A percentile compares a stretch with the other conserved stretches of the same genome.
These are phyloP conservation scores for Paramormyrops kingsleyae DNA, from an alignment of 2,113 vertebrate species.

Conservation along the genomic window DNA sequence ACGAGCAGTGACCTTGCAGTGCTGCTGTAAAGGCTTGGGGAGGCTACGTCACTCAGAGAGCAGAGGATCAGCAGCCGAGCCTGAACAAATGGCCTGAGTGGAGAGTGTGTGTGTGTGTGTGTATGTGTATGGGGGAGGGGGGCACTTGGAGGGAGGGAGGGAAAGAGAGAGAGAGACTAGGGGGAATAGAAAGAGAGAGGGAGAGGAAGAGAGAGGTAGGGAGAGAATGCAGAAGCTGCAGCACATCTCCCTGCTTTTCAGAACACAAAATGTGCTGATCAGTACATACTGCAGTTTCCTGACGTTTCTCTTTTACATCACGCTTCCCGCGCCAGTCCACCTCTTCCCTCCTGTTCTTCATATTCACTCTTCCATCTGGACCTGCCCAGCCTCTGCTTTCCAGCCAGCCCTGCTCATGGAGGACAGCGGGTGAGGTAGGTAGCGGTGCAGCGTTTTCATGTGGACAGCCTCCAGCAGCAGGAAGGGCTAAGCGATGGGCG, in stretches of 20 bases:
- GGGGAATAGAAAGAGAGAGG: constrained; percentile 3
- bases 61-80: constrained; percentile 41
- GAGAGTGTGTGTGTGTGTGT: constrained; percentile 18
- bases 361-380: neutral
- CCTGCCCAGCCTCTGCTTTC: neutral
- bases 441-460: neutral
- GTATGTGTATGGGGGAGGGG: neutral
- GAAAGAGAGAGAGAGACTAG: neutral
- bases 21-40: constrained; percentile 31
- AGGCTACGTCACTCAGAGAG: constrained; percentile 32
- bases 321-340: neutral
- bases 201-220: neutral
- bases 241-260: neutral
- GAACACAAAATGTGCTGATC: constrained; percentile 4
- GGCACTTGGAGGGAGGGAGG: neutral
- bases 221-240: neutral
- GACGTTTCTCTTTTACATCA: neutral
- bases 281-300: constrained; percentile 6
- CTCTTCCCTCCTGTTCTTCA: neutral
- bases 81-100: constrained; percentile 46
- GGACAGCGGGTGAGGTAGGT: neutral
- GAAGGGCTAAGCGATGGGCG: neutral
- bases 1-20: constrained; percentile 49
- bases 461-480: neutral
- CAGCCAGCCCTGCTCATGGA: neutral